Base-by-base conservation (phyloP, 1,140 invertebrate species). In the Listronotus oregonensis region DNA sequence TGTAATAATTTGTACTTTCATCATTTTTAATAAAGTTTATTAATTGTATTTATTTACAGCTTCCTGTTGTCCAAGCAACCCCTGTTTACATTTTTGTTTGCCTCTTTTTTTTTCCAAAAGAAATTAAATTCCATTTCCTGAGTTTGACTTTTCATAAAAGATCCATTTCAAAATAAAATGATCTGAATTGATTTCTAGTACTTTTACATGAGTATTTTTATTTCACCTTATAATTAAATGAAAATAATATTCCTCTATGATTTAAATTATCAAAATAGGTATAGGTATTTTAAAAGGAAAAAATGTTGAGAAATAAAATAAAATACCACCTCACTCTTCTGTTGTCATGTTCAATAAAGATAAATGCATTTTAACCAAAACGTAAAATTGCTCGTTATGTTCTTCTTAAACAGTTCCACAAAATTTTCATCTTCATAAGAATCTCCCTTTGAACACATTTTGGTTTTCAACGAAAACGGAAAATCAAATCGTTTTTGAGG, bases 221-320 rank as follows among this genome's bases (percentile, higher is more conserved):
- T 9, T n/a, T n/a, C n/a, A n/a, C n/a, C n/a, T n/a, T n/a, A n/a
- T n/a, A n/a, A n/a, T n/a, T n/a, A n/a, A n/a, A n/a, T n/a, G n/a
- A n/a, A n/a, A n/a, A n/a, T n/a, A n/a, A n/a, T n/a, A n/a, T n/a
- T n/a, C n/a, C n/a, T n/a, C n/a, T n/a, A n/a, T n/a, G n/a, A n/a
- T n/a, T n/a, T n/a, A n/a, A n/a, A n/a, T n/a, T n/a, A n/a, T n/a
- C n/a, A n/a, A n/a, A n/a, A n/a, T n/a, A n/a, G n/a, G n/a, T n/a
- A n/a, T n/a, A n/a, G n/a, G n/a, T n/a, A n/a, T n/a, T n/a, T n/a
- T 73, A 93, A 86, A 82, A 96, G 94, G 14, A 92, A 94, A 70
- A 96, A 81, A 81, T 96, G 94, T 10, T 10, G 8, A 37, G 11
- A 10, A 10, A 1, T 12, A 37, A 5, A 37, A 10, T 37, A 66